These are phyloP conservation scores for Scolopax mira DNA, from an alignment of 2,113 vertebrate species.

Conservation along the genomic window DNA sequence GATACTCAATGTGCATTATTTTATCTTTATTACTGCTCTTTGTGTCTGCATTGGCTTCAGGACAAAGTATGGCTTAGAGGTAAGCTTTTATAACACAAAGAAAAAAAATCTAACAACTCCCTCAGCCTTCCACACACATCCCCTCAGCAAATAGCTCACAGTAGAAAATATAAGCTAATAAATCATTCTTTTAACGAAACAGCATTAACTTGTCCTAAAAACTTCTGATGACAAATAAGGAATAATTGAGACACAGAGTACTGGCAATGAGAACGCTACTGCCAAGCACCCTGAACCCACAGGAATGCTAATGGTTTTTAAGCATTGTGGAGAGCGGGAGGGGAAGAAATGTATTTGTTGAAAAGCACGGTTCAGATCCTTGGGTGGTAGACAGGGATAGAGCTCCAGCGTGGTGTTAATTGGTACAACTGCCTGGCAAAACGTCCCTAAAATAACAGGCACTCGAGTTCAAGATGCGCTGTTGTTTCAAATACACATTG, in stretches of 20 bases:
- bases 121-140: neutral
- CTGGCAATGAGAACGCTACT: rapidly evolving
- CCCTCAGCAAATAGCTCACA: neutral
- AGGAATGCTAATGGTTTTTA: neutral
- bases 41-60: neutral
- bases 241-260: neutral
- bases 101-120: neutral
- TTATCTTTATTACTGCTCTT: neutral
- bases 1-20: neutral
- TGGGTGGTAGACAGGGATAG: neutral
- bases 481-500: neutral
- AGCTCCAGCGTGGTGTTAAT: rapidly evolving
- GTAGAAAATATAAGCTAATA: neutral
- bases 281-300: neutral
- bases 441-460: neutral
- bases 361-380: neutral
- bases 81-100: neutral
- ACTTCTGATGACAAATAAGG: neutral
- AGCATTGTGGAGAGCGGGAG: neutral
- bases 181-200: neutral
- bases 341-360: neutral
- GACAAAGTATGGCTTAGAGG: neutral
- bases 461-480: neutral
- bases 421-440: neutral
- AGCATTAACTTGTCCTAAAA: neutral